Percentiles rank a stretch among this genome's conserved stretches.
Conservation (phyloP, 1,140 invertebrate genomes). For the Cotesia vestalis region DNA sequence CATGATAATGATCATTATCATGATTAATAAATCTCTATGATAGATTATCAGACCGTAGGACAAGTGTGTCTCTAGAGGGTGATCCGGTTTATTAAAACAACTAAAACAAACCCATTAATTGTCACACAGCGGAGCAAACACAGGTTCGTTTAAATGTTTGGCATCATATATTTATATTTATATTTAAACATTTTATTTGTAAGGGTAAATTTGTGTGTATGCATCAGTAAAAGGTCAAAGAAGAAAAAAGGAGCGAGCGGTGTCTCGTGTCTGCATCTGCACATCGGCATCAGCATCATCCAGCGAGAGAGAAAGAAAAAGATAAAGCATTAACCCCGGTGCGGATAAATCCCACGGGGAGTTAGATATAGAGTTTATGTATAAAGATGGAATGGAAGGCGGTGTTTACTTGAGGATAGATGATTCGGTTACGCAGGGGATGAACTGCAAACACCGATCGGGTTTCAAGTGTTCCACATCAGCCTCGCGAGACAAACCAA, state of each 20-base stretch:
- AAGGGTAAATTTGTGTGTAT: no score
- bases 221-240: no score
- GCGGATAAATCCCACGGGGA: neutral
- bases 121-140: no score
- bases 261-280: neutral
- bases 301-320: neutral
- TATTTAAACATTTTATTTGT: no score
- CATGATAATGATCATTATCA: no score
- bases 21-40: no score
- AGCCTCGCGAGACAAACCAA: conserved; percentile 22
- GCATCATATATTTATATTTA: no score
- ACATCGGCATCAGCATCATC: neutral
- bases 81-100: no score
- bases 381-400: neutral
- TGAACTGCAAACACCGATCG: conserved; percentile 61
- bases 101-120: no score
- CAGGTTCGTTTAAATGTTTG: no score
- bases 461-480: conserved; percentile 47
- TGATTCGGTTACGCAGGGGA: conserved; percentile 58
- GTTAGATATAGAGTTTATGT: neutral
- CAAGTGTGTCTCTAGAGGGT: no score
- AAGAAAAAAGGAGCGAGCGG: neutral
- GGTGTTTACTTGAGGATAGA: conserved; percentile 56
- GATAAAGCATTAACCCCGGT: neutral
- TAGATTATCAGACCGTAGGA: no score